Evolutionary conservation across 1,140 invertebrate genomes (phyloP).

Genomic region (Bombus consobrinus): DNA sequence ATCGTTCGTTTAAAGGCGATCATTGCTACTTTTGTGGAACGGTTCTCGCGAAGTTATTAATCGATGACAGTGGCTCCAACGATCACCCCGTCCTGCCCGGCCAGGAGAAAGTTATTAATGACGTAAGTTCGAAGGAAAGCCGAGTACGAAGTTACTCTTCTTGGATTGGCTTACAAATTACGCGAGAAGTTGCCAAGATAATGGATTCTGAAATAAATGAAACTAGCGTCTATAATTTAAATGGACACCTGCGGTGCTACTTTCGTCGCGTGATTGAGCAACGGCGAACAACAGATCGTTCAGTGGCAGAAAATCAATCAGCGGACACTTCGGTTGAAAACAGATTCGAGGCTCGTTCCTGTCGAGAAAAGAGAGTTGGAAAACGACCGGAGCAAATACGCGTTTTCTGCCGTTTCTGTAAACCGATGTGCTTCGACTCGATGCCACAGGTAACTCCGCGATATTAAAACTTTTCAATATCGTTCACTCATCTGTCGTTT

Average conservation of each 20-base stretch:
- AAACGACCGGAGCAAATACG: slow-evolving; percentile 10
- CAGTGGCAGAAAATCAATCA: slow-evolving; percentile 65
- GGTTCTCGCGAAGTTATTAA: neutral
- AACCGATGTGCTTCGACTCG: neutral
- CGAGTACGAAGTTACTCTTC: neutral
- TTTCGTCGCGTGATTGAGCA: slow-evolving; percentile 54
- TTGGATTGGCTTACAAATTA: slow-evolving; percentile 54
- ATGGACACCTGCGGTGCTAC: slow-evolving; percentile 27
- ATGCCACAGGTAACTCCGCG: too few relatives aligned
- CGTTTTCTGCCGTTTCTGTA: neutral
- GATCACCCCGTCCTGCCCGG: neutral
- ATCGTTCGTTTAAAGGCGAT: neutral
- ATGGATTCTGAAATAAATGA: slow-evolving; percentile 60
- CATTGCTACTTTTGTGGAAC: neutral
- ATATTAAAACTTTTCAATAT: slow-evolving; percentile 27
- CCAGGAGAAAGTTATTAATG: slow-evolving; percentile 63
- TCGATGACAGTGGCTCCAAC: neutral
- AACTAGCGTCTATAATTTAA: slow-evolving; percentile 54
- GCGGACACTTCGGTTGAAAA: slow-evolving; percentile 47
- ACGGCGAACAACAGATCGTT: slow-evolving; percentile 35
- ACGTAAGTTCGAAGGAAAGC: slow-evolving; percentile 44
- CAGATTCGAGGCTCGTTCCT: slow-evolving; percentile 44
- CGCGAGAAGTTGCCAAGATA: slow-evolving; percentile 48
- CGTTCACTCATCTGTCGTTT: neutral
- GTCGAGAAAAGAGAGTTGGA: neutral